Percentiles rank a stretch among this genome's conserved stretches.
Conservation (phyloP, 2,888 invertebrate species). For the Deroplatys truncata region DNA sequence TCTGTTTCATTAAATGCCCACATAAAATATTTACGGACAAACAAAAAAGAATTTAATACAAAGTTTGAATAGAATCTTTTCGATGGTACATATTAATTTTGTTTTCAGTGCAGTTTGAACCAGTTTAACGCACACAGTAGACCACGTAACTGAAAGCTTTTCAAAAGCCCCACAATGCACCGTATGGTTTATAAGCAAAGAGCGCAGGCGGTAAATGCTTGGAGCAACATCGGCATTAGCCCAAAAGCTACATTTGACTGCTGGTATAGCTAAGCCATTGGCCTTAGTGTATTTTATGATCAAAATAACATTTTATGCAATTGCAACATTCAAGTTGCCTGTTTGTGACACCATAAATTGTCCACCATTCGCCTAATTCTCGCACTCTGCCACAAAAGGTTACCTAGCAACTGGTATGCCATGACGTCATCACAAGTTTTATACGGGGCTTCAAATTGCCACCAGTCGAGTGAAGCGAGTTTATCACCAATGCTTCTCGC, state of each 20-base stretch:
- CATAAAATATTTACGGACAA: neutral
- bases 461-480: too few species aligned
- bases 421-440: too few species aligned
- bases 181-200: neutral
- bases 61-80: neutral
- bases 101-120: neutral
- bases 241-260: neutral
- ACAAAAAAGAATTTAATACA: neutral
- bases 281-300: too few species aligned
- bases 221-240: neutral
- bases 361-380: too few species aligned
- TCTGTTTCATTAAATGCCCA: neutral
- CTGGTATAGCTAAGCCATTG: neutral
- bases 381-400: too few species aligned
- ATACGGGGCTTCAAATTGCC: too few species aligned
- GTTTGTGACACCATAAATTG: too few species aligned
- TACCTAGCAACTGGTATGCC: too few species aligned
- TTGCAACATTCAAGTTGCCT: too few species aligned
- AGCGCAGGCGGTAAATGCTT: neutral
- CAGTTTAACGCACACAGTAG: neutral
- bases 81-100: neutral
- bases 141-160: neutral
- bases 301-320: too few species aligned
- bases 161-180: neutral
- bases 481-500: too few species aligned